A percentile compares a stretch with the other conserved stretches of the same genome.
Evolutionary conservation across 2,797 vertebrate species (phyloP).

Genomic region (Rhadinocentrus ornatus): DNA sequence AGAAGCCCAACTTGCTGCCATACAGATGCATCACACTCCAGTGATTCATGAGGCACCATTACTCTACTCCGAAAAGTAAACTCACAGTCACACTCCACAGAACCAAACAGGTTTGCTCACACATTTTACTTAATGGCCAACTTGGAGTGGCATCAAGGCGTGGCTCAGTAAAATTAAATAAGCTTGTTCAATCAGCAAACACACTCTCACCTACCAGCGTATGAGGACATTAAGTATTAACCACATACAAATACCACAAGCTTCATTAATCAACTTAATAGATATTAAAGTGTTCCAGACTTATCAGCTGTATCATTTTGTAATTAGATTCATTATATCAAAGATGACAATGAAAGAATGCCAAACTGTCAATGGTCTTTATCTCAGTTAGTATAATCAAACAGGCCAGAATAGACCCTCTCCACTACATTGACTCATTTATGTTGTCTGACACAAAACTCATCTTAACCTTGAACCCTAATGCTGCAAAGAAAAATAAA

Average conservation of each 20-base stretch:
- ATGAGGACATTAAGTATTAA: slow-evolving; percentile 52
- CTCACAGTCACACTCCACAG: slow-evolving; percentile 39
- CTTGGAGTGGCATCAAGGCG: slow-evolving; percentile 56
- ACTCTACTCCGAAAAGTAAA: slow-evolving; percentile 41
- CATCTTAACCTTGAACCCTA: not conserved
- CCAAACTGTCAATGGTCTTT: slow-evolving; percentile 24
- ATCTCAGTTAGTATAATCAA: slow-evolving; percentile 30
- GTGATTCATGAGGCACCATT: slow-evolving; percentile 57
- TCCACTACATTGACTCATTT: slow-evolving; percentile 11
- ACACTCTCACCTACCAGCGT: slow-evolving; percentile 43
- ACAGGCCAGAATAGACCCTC: slow-evolving; percentile 10
- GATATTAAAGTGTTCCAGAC: slow-evolving; percentile 66
- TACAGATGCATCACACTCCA: slow-evolving; percentile 61
- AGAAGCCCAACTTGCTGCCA: slow-evolving; percentile 54
- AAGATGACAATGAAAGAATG: slow-evolving; percentile 49
- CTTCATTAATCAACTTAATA: slow-evolving; percentile 68
- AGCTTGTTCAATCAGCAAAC: slow-evolving; percentile 58
- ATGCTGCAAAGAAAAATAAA: not conserved
- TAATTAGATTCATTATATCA: slow-evolving; percentile 59
- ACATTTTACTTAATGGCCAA: slow-evolving; percentile 68
- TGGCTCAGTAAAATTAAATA: slow-evolving; percentile 70
- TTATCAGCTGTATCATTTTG: slow-evolving; percentile 63
- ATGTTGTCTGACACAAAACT: slow-evolving; percentile 4
- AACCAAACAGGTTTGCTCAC: slow-evolving; percentile 42
- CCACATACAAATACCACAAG: slow-evolving; percentile 74